Conservation (phyloP, 2,113 vertebrate genomes). For the Rhizomys pruinosus region DNA sequence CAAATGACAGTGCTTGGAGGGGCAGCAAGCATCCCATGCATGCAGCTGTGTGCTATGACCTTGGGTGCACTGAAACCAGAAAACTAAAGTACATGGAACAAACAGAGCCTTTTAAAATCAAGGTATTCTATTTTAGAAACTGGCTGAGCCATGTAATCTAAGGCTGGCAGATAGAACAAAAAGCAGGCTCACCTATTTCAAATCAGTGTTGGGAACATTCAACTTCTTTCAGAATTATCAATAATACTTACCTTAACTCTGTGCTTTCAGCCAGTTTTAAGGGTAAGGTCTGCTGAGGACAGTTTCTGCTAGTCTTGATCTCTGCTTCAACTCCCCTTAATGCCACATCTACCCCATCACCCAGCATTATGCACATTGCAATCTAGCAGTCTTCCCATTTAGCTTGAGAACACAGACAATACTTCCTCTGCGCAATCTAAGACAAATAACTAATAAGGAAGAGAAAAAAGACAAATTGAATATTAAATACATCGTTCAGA, state of each 20-base stretch:
- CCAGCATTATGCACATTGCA: not conserved
- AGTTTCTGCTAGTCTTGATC: not conserved
- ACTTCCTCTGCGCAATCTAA: not conserved
- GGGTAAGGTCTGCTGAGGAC: not conserved
- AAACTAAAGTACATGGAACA: not conserved
- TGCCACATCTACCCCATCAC: not conserved
- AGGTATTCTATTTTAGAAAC: constrained; percentile 43
- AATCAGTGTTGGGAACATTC: constrained; percentile 51
- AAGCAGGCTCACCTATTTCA: constrained; percentile 14
- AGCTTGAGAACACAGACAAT: not conserved
- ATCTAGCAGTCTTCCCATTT: not conserved
- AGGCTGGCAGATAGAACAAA: constrained; percentile 29
- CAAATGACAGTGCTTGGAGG: not conserved
- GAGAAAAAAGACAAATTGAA: not conserved
- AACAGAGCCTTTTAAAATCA: constrained; percentile 37
- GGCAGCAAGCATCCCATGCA: no score
- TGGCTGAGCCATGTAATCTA: constrained; percentile 41
- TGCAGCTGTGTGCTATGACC: not conserved
- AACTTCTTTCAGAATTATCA: constrained; percentile 51
- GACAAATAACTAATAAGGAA: not conserved
- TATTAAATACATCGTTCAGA: not conserved
- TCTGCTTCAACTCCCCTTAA: not conserved
- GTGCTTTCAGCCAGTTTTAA: not conserved
- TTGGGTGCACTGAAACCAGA: not conserved
- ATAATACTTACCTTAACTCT: constrained; percentile 17